Evolutionary conservation across 2,113 vertebrate species (phyloP), one percentile per base, ranked within the genome.

Genomic region (Myotis davidii): DNA sequence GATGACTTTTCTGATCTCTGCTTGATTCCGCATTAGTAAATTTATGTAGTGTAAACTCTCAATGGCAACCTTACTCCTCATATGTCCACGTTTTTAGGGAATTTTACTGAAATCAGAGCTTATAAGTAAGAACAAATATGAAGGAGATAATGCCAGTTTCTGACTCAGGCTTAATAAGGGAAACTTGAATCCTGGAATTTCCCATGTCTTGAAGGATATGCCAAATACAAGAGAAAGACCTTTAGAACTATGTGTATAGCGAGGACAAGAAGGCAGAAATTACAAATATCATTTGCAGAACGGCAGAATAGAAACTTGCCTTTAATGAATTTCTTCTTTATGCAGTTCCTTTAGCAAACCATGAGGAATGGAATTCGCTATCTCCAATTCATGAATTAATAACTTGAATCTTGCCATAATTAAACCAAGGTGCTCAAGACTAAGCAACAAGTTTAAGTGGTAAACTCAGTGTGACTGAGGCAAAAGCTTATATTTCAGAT

Each of bases 101-200:
- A 72, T 7, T 52, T 90, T 74, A 50, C n/a, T 90, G 85, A 94
- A 86, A 74, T 73, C 34, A 90, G 11, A 84, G 74, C 72, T 79
- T n/a, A 79, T 72, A 96, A 56, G 27, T 65, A 59, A 84, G 65
- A 52, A 9, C 27, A 88, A 48, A 79, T 48, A 39, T n/a, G 20
- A 52, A 76, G 65, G 48, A 74, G 29, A 48, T 54, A 85, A 67
- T 3, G 21, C 14, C 5, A 56, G 2, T n/a, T 87, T 70, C 39
- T 29, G 65, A 32, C 3, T 27, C 1, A 70, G 16, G 5, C 13
- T 85, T 79, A 76, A 29, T 7, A 72, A 73, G 20, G n/a, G 8
- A 78, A 64, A 48, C 32, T 7, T 48, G n/a, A 91, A 89, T 94
- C 21, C 32, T 82, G 5, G 39, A 77, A 69, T 42, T 29, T 48